Evolutionary conservation across 1,140 invertebrate species (phyloP).

Genomic region (Bombus picipes): DNA sequence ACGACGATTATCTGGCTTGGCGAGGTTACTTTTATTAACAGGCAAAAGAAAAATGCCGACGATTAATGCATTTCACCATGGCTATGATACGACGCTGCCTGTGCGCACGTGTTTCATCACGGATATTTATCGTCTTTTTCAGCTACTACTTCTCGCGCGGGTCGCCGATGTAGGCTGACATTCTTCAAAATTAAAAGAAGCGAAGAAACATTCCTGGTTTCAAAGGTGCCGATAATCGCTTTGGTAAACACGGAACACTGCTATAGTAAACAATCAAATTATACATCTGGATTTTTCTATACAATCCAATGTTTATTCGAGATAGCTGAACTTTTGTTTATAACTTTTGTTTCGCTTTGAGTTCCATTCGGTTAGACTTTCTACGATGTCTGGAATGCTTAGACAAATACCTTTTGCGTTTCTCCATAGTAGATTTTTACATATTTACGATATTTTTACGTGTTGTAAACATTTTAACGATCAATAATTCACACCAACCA

Average conservation of each 20-base stretch:
- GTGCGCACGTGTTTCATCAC: too few species aligned
- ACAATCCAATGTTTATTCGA: neutral
- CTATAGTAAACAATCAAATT: conserved; percentile 17
- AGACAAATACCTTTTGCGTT: neutral
- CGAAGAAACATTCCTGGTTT: neutral
- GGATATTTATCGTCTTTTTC: conserved; percentile 3
- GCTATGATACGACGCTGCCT: neutral
- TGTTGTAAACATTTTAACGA: too few species aligned
- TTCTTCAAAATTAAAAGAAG: conserved; percentile 6
- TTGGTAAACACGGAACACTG: neutral
- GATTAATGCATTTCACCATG: conserved; percentile 17
- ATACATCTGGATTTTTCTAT: neutral
- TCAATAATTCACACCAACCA: too few species aligned
- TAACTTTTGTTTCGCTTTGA: too few species aligned
- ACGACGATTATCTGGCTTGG: neutral
- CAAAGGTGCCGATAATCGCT: conserved; percentile 15
- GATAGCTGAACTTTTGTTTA: neutral
- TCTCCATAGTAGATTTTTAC: too few species aligned
- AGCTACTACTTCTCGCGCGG: neutral
- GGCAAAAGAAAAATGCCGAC: neutral
- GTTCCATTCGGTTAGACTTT: too few species aligned
- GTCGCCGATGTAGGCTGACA: neutral
- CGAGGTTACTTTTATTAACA: conserved; percentile 1
- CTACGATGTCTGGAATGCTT: neutral
- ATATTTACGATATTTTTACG: too few species aligned